These are phyloP conservation scores for Lysandra coridon DNA, from an alignment of 2,888 invertebrate genomes.

Conservation along the genomic window DNA sequence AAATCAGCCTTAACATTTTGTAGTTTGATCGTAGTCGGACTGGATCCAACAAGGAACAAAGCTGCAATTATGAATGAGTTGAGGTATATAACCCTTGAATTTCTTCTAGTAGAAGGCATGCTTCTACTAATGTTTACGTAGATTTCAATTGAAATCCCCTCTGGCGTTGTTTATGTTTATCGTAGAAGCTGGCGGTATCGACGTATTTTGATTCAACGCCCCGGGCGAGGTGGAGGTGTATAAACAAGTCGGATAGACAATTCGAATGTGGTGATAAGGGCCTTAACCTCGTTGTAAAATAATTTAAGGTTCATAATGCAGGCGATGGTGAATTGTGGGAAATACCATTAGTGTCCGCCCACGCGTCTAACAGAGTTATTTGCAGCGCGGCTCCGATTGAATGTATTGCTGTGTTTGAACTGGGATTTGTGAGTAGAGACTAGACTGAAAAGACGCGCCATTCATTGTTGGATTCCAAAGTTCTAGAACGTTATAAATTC, in stretches of 20 bases:
- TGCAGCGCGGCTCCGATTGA: constrained; percentile 25
- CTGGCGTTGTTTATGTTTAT: constrained; percentile 7
- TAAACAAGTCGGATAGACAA: constrained; percentile 25
- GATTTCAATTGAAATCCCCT: constrained; percentile 12
- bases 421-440: constrained; percentile 4
- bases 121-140: background rate
- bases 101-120: too few species aligned
- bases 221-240: constrained; percentile 20
- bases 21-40: background rate
- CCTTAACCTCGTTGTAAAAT: constrained; percentile 29
- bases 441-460: constrained; percentile 9
- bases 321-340: constrained; percentile 34
- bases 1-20: too few species aligned
- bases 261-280: constrained; percentile 22
- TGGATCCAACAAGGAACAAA: background rate
- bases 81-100: too few species aligned
- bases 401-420: constrained; percentile 24
- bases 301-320: constrained; percentile 29
- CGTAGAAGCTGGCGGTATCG: constrained; percentile 6
- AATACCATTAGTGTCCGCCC: constrained; percentile 35
- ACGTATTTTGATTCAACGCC: constrained; percentile 8
- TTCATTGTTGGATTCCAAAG: background rate
- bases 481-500: background rate
- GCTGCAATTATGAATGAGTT: background rate
- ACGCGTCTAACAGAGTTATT: constrained; percentile 30